Percentiles rank a stretch among this genome's conserved stretches.
phyloP scores from a whole-genome alignment of 2,888 invertebrate species.

The Stegophylla sp. region DNA sequence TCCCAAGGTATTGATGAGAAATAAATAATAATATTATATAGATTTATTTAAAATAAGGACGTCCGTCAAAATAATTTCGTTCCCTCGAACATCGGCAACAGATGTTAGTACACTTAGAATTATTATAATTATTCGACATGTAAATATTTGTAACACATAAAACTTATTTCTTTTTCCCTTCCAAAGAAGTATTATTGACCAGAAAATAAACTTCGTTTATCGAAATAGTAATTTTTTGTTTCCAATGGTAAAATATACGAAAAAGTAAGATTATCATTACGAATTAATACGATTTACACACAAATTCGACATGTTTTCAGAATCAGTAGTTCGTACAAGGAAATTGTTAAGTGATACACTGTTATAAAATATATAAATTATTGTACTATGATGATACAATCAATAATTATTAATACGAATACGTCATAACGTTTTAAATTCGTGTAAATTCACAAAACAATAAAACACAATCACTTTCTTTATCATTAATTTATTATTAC shows the following conservation, averaged over 20 bases:
- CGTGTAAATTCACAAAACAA: background rate
- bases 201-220: constrained; percentile 23
- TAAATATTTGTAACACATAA: constrained; percentile 24
- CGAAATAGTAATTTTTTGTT: background rate
- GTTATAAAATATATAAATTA: background rate
- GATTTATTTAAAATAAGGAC: background rate
- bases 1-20: background rate
- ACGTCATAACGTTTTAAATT: background rate
- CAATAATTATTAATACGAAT: background rate
- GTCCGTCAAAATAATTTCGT: background rate
- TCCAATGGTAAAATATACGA: background rate
- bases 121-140: background rate
- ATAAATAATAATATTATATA: constrained; percentile 8
- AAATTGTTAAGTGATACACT: constrained; percentile 1
- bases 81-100: background rate
- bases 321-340: background rate
- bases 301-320: background rate
- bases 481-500: background rate
- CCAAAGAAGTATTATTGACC: background rate
- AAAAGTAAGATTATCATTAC: background rate
- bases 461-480: background rate
- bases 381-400: background rate
- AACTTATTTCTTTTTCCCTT: constrained; percentile 6
- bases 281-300: background rate
- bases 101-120: background rate